phyloP scores from a whole-genome alignment of 2,888 invertebrate genomes.

The Netelia melanura region DNA sequence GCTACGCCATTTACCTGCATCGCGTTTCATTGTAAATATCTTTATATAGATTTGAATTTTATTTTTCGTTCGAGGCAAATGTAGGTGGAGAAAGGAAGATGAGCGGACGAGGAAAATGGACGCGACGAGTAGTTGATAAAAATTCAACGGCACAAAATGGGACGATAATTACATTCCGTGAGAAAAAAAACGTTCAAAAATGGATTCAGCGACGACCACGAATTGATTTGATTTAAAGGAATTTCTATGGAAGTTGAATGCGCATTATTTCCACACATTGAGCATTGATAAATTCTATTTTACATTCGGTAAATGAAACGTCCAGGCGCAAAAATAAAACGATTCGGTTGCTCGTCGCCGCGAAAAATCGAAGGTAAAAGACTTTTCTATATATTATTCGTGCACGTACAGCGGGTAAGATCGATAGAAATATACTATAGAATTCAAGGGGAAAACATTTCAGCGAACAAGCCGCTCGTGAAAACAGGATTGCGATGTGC shows the following conservation, averaged over 20 bases:
- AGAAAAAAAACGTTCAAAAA: too few relatives aligned
- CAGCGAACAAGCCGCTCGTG: not conserved
- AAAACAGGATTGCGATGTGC: conserved; percentile 10
- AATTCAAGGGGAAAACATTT: conserved; percentile 18
- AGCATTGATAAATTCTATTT: not conserved
- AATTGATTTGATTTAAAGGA: too few relatives aligned
- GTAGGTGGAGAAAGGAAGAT: not conserved
- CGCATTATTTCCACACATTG: too few relatives aligned
- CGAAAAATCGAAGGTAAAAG: not conserved
- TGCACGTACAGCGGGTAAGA: not conserved
- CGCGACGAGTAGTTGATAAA: too few relatives aligned
- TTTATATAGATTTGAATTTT: not conserved
- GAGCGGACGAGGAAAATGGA: too few relatives aligned
- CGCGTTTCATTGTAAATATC: not conserved
- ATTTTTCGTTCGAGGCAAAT: not conserved
- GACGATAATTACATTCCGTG: too few relatives aligned
- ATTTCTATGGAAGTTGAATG: too few relatives aligned
- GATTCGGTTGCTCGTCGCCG: not conserved
- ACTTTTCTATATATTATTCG: not conserved
- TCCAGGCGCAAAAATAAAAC: too few relatives aligned
- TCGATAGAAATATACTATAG: not conserved
- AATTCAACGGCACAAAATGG: too few relatives aligned
- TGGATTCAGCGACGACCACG: too few relatives aligned
- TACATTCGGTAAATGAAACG: not conserved
- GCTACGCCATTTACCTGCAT: not conserved